Percentiles rank a stretch among this genome's conserved stretches.
Evolutionary conservation across 2,888 invertebrate species (phyloP).

Genomic region (Neoaliturus tenellus): DNA sequence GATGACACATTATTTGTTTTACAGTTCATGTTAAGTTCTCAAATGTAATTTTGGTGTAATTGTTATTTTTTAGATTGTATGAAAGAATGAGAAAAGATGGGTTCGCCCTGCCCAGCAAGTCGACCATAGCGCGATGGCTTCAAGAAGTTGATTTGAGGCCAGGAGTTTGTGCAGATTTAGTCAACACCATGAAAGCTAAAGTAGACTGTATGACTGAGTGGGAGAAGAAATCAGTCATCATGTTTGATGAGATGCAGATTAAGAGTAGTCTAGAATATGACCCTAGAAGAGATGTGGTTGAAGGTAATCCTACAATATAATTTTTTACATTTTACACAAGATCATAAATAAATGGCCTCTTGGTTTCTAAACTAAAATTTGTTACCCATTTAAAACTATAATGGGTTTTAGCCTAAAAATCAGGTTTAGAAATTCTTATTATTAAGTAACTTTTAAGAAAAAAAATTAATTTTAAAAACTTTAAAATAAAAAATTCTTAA

Average conservation of each 20-base stretch:
- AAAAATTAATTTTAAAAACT: no score
- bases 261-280: not conserved
- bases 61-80: not conserved
- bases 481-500: no score
- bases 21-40: no score
- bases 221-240: not conserved
- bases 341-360: no score
- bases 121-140: not conserved
- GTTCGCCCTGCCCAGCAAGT: no score
- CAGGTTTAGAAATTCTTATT: not conserved
- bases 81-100: not conserved
- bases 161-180: no score
- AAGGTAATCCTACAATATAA: no score
- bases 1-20: no score
- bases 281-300: not conserved
- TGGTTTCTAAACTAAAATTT: no score
- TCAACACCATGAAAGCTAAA: not conserved
- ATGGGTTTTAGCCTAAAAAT: not conserved
- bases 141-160: not conserved
- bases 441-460: not conserved
- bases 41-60: no score
- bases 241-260: constrained; percentile 1
- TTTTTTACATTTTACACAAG: no score
- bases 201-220: not conserved
- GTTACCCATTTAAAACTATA: not conserved